Conservation (phyloP, 2,113 vertebrate species). For the Indri indri region DNA sequence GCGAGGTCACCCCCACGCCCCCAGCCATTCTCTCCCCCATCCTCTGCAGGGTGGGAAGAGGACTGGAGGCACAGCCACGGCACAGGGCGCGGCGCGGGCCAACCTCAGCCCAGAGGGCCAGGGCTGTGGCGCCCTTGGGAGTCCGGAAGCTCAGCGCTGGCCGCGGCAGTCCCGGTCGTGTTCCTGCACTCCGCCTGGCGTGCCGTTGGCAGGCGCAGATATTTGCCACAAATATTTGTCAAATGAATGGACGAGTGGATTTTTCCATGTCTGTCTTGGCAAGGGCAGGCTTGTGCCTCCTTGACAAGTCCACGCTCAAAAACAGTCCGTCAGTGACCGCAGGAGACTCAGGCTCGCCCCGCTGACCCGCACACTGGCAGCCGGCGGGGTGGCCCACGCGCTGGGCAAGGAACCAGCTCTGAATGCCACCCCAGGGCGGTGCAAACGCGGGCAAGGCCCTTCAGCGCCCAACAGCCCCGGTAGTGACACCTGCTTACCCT, state of each 20-base stretch:
- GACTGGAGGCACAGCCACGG: rapidly evolving
- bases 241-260: rapidly evolving
- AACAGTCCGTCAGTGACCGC: neutral
- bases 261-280: neutral
- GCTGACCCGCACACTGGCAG: neutral
- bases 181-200: neutral
- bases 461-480: neutral
- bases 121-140: neutral
- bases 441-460: rapidly evolving
- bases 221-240: no score
- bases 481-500: neutral
- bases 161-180: rapidly evolving
- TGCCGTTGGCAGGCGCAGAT: neutral
- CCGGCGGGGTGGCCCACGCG: neutral
- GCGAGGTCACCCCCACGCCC: neutral
- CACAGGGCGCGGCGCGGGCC: rapidly evolving
- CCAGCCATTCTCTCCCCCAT: rapidly evolving
- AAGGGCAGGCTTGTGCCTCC: neutral
- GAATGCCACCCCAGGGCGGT: neutral
- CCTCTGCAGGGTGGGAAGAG: no score
- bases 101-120: rapidly evolving
- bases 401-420: neutral
- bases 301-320: neutral
- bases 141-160: neutral
- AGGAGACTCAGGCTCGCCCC: neutral